phyloP scores from a whole-genome alignment of 2,113 vertebrate genomes.

The Tragelaphus imberbis region DNA sequence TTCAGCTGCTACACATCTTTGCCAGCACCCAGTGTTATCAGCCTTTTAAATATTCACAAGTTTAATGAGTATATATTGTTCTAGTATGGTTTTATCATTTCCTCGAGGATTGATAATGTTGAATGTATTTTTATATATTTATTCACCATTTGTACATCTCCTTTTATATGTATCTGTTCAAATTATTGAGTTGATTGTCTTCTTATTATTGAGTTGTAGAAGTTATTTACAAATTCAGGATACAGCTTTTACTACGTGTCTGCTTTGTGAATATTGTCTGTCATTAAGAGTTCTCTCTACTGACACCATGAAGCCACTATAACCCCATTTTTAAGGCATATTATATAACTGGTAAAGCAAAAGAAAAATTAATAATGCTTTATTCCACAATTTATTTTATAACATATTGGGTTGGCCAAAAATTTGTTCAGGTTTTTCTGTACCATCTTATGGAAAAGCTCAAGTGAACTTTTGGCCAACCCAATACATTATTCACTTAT shows the following conservation, averaged over 20 bases:
- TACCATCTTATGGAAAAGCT: not conserved
- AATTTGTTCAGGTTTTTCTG: not conserved
- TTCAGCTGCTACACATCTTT: not conserved
- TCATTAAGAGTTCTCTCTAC: not conserved
- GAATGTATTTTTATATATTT: not conserved
- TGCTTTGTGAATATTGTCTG: not conserved
- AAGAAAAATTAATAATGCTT: not conserved
- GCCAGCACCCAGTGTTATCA: not conserved
- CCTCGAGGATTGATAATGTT: not conserved
- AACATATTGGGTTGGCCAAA: not conserved
- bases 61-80: not conserved
- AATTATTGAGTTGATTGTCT: not conserved
- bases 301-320: not conserved
- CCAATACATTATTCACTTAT: not conserved
- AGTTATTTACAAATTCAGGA: not conserved
- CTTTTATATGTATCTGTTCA: not conserved
- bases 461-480: not conserved
- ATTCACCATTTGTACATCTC: not conserved
- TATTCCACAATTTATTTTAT: not conserved
- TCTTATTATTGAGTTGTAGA: not conserved
- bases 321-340: not conserved
- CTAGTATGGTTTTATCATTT: not conserved
- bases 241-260: not conserved
- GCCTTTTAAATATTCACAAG: not conserved
- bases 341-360: not conserved